A percentile compares a stretch with the other conserved stretches of the same genome.
Evolutionary conservation across 35 echinoderm and acorn worm species (phyloP).

Genomic region (Apostichopus japonicus): DNA sequence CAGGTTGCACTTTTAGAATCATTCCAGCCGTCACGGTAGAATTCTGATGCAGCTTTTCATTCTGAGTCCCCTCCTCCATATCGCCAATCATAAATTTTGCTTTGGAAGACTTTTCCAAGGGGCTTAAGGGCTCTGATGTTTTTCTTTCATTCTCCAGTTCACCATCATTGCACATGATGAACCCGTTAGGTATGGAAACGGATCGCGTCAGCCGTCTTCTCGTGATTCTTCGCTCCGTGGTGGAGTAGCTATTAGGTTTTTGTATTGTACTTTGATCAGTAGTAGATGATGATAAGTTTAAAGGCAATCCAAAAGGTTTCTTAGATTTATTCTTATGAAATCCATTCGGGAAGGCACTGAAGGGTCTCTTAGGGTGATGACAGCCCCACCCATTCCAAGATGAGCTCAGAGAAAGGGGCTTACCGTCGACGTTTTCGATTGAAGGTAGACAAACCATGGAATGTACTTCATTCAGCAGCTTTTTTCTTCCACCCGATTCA

Average conservation of each 20-base stretch:
- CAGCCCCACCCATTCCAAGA: slow-evolving; percentile 14
- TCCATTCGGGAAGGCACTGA: slow-evolving; percentile 32
- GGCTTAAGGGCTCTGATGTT: neutral
- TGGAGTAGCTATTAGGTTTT: neutral
- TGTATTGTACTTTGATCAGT: neutral
- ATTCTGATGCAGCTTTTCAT: neutral
- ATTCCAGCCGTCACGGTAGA: slow-evolving; percentile 33
- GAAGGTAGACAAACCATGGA: neutral
- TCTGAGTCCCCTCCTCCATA: neutral
- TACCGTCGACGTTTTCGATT: neutral
- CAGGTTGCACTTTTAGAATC: slow-evolving; percentile 44
- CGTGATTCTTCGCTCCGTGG: neutral
- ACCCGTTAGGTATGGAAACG: slow-evolving; percentile 17
- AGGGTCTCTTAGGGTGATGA: neutral
- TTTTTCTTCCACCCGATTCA: neutral
- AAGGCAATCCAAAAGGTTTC: neutral
- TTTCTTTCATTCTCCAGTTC: slow-evolving; percentile 15
- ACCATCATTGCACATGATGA: slow-evolving; percentile 1
- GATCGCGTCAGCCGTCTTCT: neutral
- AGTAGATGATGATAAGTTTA: neutral
- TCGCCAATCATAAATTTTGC: slow-evolving; percentile 40
- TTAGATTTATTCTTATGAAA: slow-evolving; percentile 18
- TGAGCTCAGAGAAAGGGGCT: neutral
- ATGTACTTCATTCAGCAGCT: neutral
- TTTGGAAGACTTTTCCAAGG: neutral